These are phyloP conservation scores for Xestia rhomboidea DNA, from an alignment of 2,888 invertebrate species.

Conservation along the genomic window DNA sequence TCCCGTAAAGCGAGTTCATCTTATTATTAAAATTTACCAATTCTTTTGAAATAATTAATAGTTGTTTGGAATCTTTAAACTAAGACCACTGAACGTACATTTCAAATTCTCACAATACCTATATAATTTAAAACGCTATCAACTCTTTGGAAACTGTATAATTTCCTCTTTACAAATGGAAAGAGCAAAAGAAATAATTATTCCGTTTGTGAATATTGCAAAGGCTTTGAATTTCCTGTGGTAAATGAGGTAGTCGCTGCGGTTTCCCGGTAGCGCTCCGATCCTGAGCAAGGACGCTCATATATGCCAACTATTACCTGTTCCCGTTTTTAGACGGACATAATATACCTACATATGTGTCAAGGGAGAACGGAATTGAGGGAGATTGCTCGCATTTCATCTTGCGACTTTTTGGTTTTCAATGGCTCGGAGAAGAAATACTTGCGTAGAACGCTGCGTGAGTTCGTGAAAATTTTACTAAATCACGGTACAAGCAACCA, in stretches of 20 bases:
- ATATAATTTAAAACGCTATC: constrained; percentile 28
- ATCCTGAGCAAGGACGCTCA: constrained; percentile 16
- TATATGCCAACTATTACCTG: constrained; percentile 47
- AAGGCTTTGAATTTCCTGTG: constrained; percentile 68
- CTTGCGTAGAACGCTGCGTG: not conserved
- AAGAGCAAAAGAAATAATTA: constrained; percentile 63
- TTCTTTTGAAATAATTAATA: not conserved
- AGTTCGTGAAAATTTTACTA: not conserved
- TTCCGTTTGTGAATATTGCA: constrained; percentile 59
- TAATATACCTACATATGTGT: not conserved
- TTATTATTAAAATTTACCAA: not conserved
- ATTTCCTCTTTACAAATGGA: constrained; percentile 59
- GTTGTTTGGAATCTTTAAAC: not conserved
- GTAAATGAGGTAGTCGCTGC: constrained; percentile 61
- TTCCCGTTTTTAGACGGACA: constrained; percentile 16
- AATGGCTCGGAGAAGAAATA: not conserved
- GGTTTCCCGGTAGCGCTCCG: constrained; percentile 52
- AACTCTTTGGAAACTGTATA: constrained; percentile 34
- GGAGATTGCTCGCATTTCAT: not conserved
- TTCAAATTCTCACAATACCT: not conserved
- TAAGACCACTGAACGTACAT: not conserved
- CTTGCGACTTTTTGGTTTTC: not conserved
- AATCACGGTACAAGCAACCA: not conserved
- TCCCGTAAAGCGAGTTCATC: not conserved
- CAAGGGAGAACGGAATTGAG: not conserved